Conservation (phyloP, 2,888 invertebrate species). For the Drosophila neotestacea region DNA sequence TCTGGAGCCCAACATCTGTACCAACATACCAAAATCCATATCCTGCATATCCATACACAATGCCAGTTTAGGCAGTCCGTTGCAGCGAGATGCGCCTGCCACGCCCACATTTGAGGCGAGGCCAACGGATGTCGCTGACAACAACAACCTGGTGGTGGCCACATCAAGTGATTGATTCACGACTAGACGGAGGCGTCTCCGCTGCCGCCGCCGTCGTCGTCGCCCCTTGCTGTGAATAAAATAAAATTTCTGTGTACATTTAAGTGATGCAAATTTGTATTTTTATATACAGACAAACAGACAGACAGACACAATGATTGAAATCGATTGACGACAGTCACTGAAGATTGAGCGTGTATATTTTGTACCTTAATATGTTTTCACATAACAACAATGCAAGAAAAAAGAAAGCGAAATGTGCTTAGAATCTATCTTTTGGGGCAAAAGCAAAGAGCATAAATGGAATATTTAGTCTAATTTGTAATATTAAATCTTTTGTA, state of each 20-base stretch:
- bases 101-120: constrained; percentile 66
- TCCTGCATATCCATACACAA: constrained; percentile 82
- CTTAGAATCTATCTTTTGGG: constrained; percentile 16
- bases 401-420: constrained; percentile 23
- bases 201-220: constrained; percentile 16
- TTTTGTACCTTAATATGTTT: constrained; percentile 53
- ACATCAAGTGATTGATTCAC: constrained; percentile 58
- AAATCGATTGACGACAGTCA: constrained; percentile 15
- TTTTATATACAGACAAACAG: constrained; percentile 33
- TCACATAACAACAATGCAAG: constrained; percentile 16
- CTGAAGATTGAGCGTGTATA: constrained; percentile 39
- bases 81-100: constrained; percentile 60
- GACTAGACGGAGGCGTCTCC: constrained; percentile 26
- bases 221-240: constrained; percentile 69
- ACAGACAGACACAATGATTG: constrained; percentile 23
- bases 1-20: constrained; percentile 48
- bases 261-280: constrained; percentile 51
- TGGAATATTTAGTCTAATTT: constrained; percentile 55
- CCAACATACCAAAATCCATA: constrained; percentile 80
- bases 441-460: constrained; percentile 23
- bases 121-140: constrained; percentile 28
- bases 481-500: constrained; percentile 50
- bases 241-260: constrained; percentile 40
- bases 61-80: constrained; percentile 50
- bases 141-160: constrained; percentile 54